Evolutionary conservation across 2,797 vertebrate species (phyloP).

Genomic region (Lateolabrax maculatus): DNA sequence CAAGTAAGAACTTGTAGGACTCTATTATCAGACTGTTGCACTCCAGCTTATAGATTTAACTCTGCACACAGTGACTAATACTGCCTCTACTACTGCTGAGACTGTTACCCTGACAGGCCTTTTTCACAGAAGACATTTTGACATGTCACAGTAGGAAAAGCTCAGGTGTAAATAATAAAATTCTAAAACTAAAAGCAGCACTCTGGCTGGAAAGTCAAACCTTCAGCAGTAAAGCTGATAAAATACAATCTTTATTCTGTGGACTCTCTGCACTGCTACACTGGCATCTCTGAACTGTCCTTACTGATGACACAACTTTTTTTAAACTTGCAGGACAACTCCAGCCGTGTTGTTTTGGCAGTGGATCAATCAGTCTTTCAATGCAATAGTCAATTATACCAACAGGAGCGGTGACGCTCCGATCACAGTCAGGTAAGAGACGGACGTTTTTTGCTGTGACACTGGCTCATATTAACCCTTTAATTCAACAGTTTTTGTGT

Average conservation of each 20-base stretch:
- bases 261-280: background rate
- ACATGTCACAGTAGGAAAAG: no score
- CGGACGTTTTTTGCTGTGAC: accelerated
- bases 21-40: background rate
- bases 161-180: no score
- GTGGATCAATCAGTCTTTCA: conserved; percentile 99
- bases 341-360: conserved; percentile 98
- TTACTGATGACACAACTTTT: background rate
- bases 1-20: conserved; percentile 84
- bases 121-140: no score
- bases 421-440: conserved; percentile 90
- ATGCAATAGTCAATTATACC: conserved; percentile 98
- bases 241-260: background rate
- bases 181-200: background rate
- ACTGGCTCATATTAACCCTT: conserved; percentile 48
- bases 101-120: no score
- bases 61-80: background rate
- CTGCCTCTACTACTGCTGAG: no score
- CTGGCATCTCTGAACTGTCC: background rate
- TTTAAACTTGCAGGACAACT: conserved; percentile 87
- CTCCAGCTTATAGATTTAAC: background rate
- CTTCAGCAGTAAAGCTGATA: background rate
- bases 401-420: conserved; percentile 98
- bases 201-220: background rate
- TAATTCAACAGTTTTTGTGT: conserved; percentile 35